Percentiles rank a stretch among this genome's conserved stretches.
These are phyloP conservation scores for Cyanistes caeruleus DNA, from an alignment of 2,113 vertebrate genomes.

Conservation along the genomic window DNA sequence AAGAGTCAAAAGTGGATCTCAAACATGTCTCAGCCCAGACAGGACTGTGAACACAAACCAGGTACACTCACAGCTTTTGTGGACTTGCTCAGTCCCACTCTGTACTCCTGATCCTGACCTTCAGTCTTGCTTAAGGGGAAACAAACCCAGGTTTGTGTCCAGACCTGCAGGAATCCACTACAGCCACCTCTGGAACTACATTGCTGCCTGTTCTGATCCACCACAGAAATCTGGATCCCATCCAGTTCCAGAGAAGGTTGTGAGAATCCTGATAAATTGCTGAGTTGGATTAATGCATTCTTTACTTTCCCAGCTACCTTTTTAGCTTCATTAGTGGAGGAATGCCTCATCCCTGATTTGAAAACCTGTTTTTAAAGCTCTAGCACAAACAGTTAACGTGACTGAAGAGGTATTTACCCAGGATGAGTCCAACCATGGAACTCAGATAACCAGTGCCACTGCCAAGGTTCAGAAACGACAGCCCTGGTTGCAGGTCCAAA, in stretches of 20 bases:
- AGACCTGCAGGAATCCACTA: neutral
- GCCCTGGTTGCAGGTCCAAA: constrained; percentile 90
- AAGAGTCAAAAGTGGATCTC: neutral
- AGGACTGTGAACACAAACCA: neutral
- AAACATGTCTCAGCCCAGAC: neutral
- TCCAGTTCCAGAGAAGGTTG: neutral
- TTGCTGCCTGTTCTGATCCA: neutral
- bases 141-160: neutral
- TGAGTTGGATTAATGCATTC: neutral
- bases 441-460: constrained; percentile 97
- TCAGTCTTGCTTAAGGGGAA: neutral
- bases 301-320: neutral
- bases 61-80: neutral
- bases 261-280: neutral
- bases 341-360: neutral
- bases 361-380: neutral
- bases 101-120: neutral
- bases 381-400: neutral
- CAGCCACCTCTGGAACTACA: neutral
- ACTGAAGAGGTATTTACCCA: constrained; percentile 79
- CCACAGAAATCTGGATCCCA: neutral
- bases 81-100: neutral
- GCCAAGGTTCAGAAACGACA: constrained; percentile 95
- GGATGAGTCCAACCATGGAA: constrained; percentile 97
- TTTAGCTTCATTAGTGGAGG: neutral